These are phyloP conservation scores for Danio tinwini DNA, from an alignment of 2,797 vertebrate species.

Conservation along the genomic window DNA sequence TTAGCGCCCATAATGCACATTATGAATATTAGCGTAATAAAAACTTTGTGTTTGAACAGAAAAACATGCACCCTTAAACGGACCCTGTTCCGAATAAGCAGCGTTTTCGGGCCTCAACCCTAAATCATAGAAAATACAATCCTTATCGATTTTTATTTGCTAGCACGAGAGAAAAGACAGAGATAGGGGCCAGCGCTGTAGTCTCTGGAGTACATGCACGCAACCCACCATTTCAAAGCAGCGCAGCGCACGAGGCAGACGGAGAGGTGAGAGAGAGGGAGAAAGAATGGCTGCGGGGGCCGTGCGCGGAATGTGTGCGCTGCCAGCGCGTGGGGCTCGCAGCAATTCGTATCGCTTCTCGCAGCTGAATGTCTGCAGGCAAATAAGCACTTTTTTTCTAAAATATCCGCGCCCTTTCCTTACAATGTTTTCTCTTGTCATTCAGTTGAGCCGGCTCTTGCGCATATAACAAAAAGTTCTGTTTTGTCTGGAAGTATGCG, in stretches of 20 bases:
- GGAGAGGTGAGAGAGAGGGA: constrained; percentile 12
- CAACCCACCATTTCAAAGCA: constrained; percentile 54
- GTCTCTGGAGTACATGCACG: constrained; percentile 40
- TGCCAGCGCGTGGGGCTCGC: constrained; percentile 19
- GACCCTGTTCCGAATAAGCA: background rate
- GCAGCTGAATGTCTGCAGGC: constrained; percentile 45
- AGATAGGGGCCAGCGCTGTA: constrained; percentile 8
- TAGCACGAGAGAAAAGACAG: background rate
- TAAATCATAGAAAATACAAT: background rate
- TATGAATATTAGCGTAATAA: background rate
- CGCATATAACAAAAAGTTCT: background rate
- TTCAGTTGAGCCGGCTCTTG: background rate
- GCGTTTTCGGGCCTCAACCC: background rate
- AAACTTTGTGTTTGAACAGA: background rate
- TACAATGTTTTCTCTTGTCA: background rate
- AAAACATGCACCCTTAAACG: background rate
- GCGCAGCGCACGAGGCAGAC: constrained; percentile 22
- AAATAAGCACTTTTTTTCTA: constrained; percentile 14
- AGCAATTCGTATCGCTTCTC: constrained; percentile 32
- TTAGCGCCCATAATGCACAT: background rate
- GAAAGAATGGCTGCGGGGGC: constrained; percentile 34
- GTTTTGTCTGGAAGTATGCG: constrained; percentile 1
- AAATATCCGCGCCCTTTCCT: constrained; percentile 1
- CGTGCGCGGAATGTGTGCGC: constrained; percentile 11
- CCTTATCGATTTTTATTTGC: constrained; percentile 27